These are phyloP conservation scores for Thalassophryne amazonica DNA, from an alignment of 2,797 vertebrate genomes.

Conservation along the genomic window DNA sequence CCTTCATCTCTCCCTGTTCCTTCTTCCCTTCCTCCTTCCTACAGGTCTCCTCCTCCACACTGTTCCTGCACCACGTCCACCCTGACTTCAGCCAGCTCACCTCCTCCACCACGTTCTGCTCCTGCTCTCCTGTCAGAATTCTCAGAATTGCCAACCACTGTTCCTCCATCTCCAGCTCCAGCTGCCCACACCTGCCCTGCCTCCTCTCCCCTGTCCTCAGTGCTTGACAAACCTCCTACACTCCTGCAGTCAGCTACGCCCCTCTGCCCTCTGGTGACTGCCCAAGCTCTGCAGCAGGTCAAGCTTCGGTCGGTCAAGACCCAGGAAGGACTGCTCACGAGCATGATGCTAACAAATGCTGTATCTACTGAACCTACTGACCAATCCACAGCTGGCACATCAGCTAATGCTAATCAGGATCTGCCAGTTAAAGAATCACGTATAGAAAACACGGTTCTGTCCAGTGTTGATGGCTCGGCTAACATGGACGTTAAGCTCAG, in stretches of 20 bases:
- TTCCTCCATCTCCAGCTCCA: slow-evolving; percentile 43
- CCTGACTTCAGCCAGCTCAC: slow-evolving; percentile 24
- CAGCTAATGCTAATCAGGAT: neutral
- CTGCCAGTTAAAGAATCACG: neutral
- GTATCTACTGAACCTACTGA: neutral
- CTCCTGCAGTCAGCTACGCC: no score
- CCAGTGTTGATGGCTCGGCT: neutral
- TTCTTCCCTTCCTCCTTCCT: slow-evolving; percentile 12
- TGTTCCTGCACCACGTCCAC: slow-evolving; percentile 26
- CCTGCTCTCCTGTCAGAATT: slow-evolving; percentile 11
- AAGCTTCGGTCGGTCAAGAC: slow-evolving; percentile 83
- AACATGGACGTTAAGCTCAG: neutral
- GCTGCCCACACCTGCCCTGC: slow-evolving; percentile 23
- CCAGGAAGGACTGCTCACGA: slow-evolving; percentile 14
- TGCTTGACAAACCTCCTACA: neutral
- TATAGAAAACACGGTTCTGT: neutral
- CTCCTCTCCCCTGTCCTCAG: neutral
- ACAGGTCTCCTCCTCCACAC: slow-evolving; percentile 41
- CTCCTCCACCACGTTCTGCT: slow-evolving; percentile 18
- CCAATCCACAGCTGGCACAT: neutral
- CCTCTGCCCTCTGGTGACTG: slow-evolving; percentile 80
- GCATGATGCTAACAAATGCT: neutral
- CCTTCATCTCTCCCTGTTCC: slow-evolving; percentile 19
- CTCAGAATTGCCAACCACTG: slow-evolving; percentile 29
- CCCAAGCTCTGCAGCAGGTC: slow-evolving; percentile 83